Evolutionary conservation across 2,113 vertebrate species (phyloP), one percentile per base, ranked within the genome.

Genomic region (Orcinus orca): DNA sequence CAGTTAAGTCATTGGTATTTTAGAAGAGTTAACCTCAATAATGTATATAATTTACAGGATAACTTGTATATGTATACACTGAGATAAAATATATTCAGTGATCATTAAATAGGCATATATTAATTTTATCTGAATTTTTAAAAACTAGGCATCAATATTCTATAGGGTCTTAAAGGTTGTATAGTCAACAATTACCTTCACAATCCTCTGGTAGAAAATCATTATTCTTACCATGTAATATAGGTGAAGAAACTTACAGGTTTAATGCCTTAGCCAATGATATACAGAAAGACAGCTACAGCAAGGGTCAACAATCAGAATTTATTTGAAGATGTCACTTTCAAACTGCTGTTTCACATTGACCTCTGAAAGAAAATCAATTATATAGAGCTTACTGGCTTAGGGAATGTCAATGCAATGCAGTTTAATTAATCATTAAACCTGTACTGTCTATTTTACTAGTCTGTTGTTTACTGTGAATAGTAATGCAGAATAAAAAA

Each of bases 361-460:
- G 95, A 96, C 95, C 92, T 95, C 96, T 97, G 96, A 97, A 97
- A 93, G 91, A 93, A 96, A 97, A 97, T 98, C 97, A 96, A 97
- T 97, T 95, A 97, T 63, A 85, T 87, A 90, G 96, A 97, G 82
- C 95, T 95, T 95, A 95, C 95, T 82, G 76, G 92, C 89, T 98
- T 97, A 97, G 95, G 93, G 95, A 97, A 97, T 97, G 97, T 90
- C 98, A 96, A 79, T 90, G 96, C 80, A 62, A 92, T 97, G 92
- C 92, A 96, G 80, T 97, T 98, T 96, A 97, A 98, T 97, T 97
- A 86, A 97, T 98, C 95, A 97, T 98, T 97, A 96, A 97, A 93
- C 70, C 93, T 63, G 38, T 36, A 71, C 95, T 96, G 95, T 96
- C 95, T 97, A 17, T 90, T 95, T 97, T 93, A 95, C 83, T 58